These are phyloP conservation scores for Pachyseris speciosa DNA, from an alignment of 64 coral and sea anemone species.

Conservation along the genomic window DNA sequence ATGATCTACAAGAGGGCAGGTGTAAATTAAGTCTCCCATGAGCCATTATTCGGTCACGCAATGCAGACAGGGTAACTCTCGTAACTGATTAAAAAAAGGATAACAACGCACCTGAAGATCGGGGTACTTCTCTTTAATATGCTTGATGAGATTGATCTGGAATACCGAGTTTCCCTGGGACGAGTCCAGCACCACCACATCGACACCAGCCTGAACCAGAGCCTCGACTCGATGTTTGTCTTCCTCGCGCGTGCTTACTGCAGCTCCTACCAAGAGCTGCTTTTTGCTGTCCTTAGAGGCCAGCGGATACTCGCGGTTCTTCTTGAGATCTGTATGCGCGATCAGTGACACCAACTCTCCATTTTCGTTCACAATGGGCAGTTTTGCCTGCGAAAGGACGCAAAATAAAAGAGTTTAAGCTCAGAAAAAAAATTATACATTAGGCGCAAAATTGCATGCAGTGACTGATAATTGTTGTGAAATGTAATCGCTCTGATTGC, in stretches of 20 bases:
- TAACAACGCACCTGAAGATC: conserved; percentile 75
- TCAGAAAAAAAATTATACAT: no score
- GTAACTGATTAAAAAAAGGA: no score
- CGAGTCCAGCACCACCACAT: conserved; percentile 85
- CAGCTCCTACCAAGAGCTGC: conserved; percentile 83
- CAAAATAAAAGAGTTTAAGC: neutral
- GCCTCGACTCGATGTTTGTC: conserved; percentile 84
- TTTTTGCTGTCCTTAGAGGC: conserved; percentile 90
- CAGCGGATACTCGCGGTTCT: conserved; percentile 85
- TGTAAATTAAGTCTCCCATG: neutral
- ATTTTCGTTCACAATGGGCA: conserved; percentile 86
- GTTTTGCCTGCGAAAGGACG: conserved; percentile 44
- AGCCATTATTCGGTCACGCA: no score
- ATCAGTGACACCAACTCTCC: conserved; percentile 77
- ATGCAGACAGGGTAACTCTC: no score
- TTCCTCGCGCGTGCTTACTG: conserved; percentile 72
- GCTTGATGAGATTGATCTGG: conserved; percentile 82
- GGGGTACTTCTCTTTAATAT: conserved; percentile 67
- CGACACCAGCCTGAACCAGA: conserved; percentile 83
- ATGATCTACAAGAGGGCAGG: conserved; percentile 40
- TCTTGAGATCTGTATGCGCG: conserved; percentile 85
- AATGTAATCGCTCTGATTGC: no score
- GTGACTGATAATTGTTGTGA: neutral
- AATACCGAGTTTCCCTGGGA: conserved; percentile 92
- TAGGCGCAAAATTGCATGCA: no score